A percentile compares a stretch with the other conserved stretches of the same genome.
These are phyloP conservation scores for Chaunax sp. DNA, from an alignment of 2,797 vertebrate genomes.

Conservation along the genomic window DNA sequence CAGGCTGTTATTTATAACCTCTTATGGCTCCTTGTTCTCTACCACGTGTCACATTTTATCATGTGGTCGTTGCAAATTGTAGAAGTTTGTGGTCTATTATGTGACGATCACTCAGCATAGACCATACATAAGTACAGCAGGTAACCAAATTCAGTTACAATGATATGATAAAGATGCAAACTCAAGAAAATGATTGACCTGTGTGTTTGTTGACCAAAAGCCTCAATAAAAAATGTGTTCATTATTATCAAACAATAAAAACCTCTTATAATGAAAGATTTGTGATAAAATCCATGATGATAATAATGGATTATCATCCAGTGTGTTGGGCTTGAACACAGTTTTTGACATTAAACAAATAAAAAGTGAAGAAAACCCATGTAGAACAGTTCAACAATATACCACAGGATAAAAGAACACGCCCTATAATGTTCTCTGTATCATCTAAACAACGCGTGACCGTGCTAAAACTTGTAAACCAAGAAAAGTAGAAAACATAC, in stretches of 20 bases:
- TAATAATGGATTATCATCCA: too few relatives aligned
- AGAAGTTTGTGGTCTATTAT: neutral
- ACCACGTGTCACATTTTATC: constrained; percentile 13
- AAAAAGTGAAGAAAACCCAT: too few relatives aligned
- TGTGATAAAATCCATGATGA: too few relatives aligned
- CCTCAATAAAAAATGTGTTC: too few relatives aligned
- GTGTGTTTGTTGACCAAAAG: too few relatives aligned
- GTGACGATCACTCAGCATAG: constrained; percentile 4
- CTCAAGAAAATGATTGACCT: too few relatives aligned
- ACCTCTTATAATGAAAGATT: too few relatives aligned
- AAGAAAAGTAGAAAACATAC: constrained; percentile 40
- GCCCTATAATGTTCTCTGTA: constrained; percentile 5
- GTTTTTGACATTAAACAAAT: too few relatives aligned
- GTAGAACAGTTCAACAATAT: constrained; percentile 26
- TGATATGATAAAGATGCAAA: too few relatives aligned
- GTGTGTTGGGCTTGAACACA: too few relatives aligned
- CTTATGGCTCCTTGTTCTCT: constrained; percentile 17
- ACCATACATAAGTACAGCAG: constrained; percentile 18
- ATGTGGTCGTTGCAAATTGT: constrained; percentile 1
- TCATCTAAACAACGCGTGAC: constrained; percentile 9
- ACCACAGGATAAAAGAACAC: too few relatives aligned
- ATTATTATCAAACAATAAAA: too few relatives aligned
- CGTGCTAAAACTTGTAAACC: constrained; percentile 42
- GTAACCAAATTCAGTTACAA: neutral
- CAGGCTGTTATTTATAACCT: neutral